Conservation (phyloP, 2,113 vertebrate genomes). For the Melospiza georgiana region DNA sequence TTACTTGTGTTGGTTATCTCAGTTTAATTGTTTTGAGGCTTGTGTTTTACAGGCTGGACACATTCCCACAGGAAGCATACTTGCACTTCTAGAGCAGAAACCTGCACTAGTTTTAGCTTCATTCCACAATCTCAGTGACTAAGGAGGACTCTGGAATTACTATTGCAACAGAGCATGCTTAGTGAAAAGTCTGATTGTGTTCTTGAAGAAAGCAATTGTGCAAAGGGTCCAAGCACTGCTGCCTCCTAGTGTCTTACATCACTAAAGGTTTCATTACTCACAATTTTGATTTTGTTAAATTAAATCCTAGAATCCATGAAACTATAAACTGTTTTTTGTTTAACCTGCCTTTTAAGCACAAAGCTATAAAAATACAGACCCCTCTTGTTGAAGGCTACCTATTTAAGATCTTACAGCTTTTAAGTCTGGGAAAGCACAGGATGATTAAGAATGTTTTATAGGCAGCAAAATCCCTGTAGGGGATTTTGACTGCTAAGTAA, state of each 20-base stretch:
- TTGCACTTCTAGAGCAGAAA: conserved; percentile 18
- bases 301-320: not conserved
- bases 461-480: not conserved
- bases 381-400: not conserved
- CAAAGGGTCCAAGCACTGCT: not conserved
- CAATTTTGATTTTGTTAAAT: not conserved
- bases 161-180: not conserved
- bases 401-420: not conserved
- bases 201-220: not conserved
- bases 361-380: not conserved
- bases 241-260: not conserved
- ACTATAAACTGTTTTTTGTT: not conserved
- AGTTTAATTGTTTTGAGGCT: not conserved
- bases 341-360: not conserved
- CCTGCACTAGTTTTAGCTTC: not conserved
- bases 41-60: not conserved
- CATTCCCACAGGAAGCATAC: not conserved
- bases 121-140: not conserved
- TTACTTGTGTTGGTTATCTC: not conserved
- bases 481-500: not conserved
- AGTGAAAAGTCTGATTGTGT: not conserved
- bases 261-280: not conserved
- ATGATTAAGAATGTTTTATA: not conserved
- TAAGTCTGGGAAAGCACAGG: not conserved
- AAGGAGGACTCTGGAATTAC: not conserved